Base-by-base conservation (phyloP, 2,113 vertebrate species). In the Tachysurus vachellii region DNA sequence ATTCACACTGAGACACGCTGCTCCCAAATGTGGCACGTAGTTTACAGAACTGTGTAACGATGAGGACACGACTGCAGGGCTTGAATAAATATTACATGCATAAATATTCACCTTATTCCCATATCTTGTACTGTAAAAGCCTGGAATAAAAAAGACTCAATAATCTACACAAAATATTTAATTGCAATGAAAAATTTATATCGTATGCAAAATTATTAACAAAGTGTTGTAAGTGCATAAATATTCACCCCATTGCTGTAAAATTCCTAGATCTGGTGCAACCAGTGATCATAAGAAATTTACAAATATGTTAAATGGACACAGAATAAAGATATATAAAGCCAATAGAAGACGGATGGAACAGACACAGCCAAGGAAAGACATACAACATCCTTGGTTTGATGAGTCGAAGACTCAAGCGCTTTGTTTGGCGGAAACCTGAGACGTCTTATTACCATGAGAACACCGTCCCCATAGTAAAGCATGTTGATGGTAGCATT, bases 11-110 rank as follows among this genome's bases (percentile, higher is more conserved):
- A 28, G 47, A 54, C 64, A 73, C 57, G 53, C 17, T 28, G 64
- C 28, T 70, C 59, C 73, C n/a, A 44, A 21, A 79, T 54, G 28
- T 79, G 77, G 85, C 14, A 28, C 28, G 28, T 44, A 62, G 36
- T 26, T 75, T 44, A 53, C 47, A 68, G 70, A 77, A 82, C 77
- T 61, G 77, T 61, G 77, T 89, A 70, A 75, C 36, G 11, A 75
- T 47, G 81, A 80, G 80, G 79, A 56, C 85, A 81, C 14, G 0
- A 59, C 23, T 79, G 75, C 54, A 23, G 6, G 16, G 8, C 44
- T 66, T 64, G 19, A 23, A 73, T 79, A 19, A 28, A 6, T 28
- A 13, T n/a, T 54, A 12, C 26, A 53, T 77, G 13, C 47, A 28
- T 79, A 79, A 79, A 54, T 79, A 79, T 79, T 28, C 26, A 79